These are phyloP conservation scores for rabbit (Oryctolagus cuniculus) DNA, from an alignment of 2,113 vertebrate species.

Conservation along the genomic window mOryCun1.1 NC_091433.1:106645501-106646000, in stretches of 20 bases:
- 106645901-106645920: no score
- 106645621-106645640: background rate
- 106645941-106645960: no score
- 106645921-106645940: no score
- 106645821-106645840: no score
- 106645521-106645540: background rate
- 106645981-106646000: no score
- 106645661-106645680: background rate
- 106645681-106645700: background rate
- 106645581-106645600: background rate
- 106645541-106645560: background rate
- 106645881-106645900: no score
- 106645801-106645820: no score
- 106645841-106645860: no score
- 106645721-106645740: accelerated
- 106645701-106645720: background rate
- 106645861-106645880: no score
- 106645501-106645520: no score
- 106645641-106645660: background rate
- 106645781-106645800: no score
- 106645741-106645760: background rate
- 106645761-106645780: accelerated
- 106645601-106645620: background rate
- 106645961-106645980: no score
- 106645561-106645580: background rate